These are phyloP conservation scores for Karalla daura DNA, from an alignment of 2,797 vertebrate species.

Conservation along the genomic window DNA sequence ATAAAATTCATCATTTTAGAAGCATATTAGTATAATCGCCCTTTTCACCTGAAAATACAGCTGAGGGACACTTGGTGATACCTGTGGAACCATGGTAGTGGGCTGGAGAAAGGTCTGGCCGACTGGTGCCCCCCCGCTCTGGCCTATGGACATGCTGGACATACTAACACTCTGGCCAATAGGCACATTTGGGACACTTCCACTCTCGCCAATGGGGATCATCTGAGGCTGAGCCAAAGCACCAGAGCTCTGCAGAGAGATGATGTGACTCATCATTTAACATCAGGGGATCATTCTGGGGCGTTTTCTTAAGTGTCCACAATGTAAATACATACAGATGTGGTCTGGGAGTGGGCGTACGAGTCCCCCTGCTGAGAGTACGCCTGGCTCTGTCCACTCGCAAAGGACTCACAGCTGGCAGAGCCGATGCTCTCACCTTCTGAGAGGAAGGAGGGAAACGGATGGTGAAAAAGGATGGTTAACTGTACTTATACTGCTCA, in stretches of 20 bases:
- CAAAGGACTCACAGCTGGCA: constrained; percentile 81
- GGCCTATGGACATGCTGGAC: constrained; percentile 70
- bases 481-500: not conserved
- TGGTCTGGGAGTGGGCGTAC: constrained; percentile 70
- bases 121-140: constrained; percentile 75
- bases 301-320: constrained; percentile 4
- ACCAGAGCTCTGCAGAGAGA: constrained; percentile 67
- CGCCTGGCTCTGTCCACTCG: constrained; percentile 81
- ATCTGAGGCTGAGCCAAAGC: constrained; percentile 71
- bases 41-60: constrained; percentile 84
- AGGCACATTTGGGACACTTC: constrained; percentile 71
- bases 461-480: too few relatives aligned
- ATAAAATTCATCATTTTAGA: constrained; percentile 5
- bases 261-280: too few relatives aligned
- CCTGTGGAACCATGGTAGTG: constrained; percentile 80
- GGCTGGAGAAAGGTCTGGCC: constrained; percentile 83
- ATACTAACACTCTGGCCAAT: constrained; percentile 76
- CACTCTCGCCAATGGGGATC: constrained; percentile 76
- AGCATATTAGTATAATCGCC: constrained; percentile 37
- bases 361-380: constrained; percentile 80
- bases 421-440: constrained; percentile 79
- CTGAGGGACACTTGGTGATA: constrained; percentile 82
- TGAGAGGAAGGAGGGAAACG: constrained; percentile 28
- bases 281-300: not conserved
- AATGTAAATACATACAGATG: constrained; percentile 71